Evolutionary conservation across 1,140 invertebrate genomes (phyloP).

Genomic region (Drosophila lowei): DNA sequence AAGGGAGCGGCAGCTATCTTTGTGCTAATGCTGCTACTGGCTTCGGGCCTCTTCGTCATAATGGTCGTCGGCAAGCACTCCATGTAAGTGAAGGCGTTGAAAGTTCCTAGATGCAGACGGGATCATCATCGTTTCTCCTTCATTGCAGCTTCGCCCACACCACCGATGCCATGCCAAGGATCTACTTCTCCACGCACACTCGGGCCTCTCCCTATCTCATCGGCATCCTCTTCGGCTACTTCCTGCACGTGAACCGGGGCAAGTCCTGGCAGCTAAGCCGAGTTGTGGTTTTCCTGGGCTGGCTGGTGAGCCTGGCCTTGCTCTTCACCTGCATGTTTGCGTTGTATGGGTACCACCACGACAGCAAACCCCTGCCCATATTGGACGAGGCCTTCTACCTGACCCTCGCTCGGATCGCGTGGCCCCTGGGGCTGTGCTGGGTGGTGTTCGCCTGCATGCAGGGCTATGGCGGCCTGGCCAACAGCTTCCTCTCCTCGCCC

Average conservation of each 20-base stretch:
- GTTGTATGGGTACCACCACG: slow-evolving; percentile 41
- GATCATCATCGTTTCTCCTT: not conserved
- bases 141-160: not conserved
- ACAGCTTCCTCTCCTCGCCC: slow-evolving; percentile 83
- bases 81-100: slow-evolving; percentile 10
- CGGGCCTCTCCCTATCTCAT: slow-evolving; percentile 53
- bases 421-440: slow-evolving; percentile 87
- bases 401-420: slow-evolving; percentile 85
- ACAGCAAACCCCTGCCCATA: slow-evolving; percentile 28
- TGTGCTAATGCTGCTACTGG: slow-evolving; percentile 37
- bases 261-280: slow-evolving; percentile 19
- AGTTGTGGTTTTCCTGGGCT: slow-evolving; percentile 11
- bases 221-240: slow-evolving; percentile 58
- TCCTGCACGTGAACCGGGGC: slow-evolving; percentile 33
- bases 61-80: slow-evolving; percentile 52
- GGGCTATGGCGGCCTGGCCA: slow-evolving; percentile 86
- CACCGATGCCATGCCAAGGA: slow-evolving; percentile 5
- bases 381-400: slow-evolving; percentile 86
- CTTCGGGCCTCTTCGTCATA: slow-evolving; percentile 45
- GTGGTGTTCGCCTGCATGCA: slow-evolving; percentile 87
- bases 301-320: slow-evolving; percentile 49
- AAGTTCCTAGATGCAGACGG: no score
- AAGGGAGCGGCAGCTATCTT: slow-evolving; percentile 43
- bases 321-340: slow-evolving; percentile 63
- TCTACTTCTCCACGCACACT: slow-evolving; percentile 51